Base-by-base conservation (phyloP, 2,797 vertebrate genomes). In the Oryzias dopingdopingensis region DNA sequence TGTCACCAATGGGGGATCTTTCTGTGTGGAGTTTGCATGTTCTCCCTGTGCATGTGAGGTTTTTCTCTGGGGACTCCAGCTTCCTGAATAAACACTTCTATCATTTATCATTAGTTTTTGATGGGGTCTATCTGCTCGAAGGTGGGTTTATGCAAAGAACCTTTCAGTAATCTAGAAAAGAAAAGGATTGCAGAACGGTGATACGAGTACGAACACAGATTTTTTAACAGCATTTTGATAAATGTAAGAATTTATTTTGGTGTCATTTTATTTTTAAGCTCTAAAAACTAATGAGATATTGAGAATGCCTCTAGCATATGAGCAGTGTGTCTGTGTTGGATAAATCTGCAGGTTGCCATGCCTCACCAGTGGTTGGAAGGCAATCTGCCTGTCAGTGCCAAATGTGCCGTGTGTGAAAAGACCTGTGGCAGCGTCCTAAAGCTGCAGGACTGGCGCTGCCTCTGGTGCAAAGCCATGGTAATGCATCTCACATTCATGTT, bases 401-500 rank as follows among this genome's bases (percentile, higher is more conserved):
- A 96, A 88, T 99, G 97, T 52, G 94, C 93, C 0, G 96, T 99
- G 78, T 99, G 97, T 1, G 97, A 99, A 88, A 99, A 98, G 89
- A 98, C 96, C 0, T 99, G 97, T 53, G 97, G 97, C 78, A 98
- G 96, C 17, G 97, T 99, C 1, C 89, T 99, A 47, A 92, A 97
- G 29, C 92, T 99, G 54, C 96, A 99, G 76, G 97, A 99, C 76
- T 98, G 97, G 97, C 94, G 95, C 83, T 99, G 97, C 90, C 95
- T 98, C 76, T 99, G 97, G 97, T 99, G 97, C 89, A 98, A 96
- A 91, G 93, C 95, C 14, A 98, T 99, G 96, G 97, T 99, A 73
- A 89, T 90, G 56, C 52, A 58, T 59, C 62, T 51, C 53, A 23
- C 44, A 46, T 42, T 6, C 6, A 45, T 12, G 29, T 50, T 60